Conservation (phyloP, 2,113 vertebrate genomes). For the Oryctolagus cuniculus region DNA sequence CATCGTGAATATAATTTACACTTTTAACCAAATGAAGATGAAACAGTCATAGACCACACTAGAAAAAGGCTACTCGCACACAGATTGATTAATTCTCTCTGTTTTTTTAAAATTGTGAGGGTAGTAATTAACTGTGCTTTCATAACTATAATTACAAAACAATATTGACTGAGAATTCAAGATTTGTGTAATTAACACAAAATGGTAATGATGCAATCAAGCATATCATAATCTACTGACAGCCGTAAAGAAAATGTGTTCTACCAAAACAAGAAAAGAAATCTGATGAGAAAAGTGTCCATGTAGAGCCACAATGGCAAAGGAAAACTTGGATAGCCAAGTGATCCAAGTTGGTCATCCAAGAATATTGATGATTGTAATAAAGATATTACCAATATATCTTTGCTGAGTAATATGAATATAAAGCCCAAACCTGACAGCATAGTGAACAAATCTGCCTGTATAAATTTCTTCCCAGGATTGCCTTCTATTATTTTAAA, state of each 20-base stretch:
- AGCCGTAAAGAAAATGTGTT: constrained; percentile 54
- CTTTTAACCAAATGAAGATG: constrained; percentile 8
- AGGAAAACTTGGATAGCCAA: background rate
- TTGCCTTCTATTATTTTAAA: constrained; percentile 72
- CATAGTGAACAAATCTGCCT: constrained; percentile 1
- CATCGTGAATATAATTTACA: background rate
- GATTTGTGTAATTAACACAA: background rate
- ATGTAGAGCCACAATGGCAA: background rate
- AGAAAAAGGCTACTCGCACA: background rate
- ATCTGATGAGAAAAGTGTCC: background rate
- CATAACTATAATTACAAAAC: constrained; percentile 62
- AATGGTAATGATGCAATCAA: constrained; percentile 29
- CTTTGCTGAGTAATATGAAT: constrained; percentile 8
- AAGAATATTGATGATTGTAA: too few species aligned
- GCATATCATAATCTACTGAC: background rate
- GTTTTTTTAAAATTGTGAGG: background rate
- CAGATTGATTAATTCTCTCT: constrained; percentile 19
- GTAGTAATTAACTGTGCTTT: constrained; percentile 57
- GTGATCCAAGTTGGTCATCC: background rate
- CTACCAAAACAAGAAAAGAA: constrained; percentile 20
- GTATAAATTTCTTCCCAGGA: constrained; percentile 40
- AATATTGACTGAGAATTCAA: constrained; percentile 51
- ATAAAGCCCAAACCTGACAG: background rate
- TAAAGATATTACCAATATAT: background rate
- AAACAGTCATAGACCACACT: background rate